These are phyloP conservation scores for Eueremaeus valkanovi DNA, from an alignment of 2,888 invertebrate species.

Conservation along the genomic window DNA sequence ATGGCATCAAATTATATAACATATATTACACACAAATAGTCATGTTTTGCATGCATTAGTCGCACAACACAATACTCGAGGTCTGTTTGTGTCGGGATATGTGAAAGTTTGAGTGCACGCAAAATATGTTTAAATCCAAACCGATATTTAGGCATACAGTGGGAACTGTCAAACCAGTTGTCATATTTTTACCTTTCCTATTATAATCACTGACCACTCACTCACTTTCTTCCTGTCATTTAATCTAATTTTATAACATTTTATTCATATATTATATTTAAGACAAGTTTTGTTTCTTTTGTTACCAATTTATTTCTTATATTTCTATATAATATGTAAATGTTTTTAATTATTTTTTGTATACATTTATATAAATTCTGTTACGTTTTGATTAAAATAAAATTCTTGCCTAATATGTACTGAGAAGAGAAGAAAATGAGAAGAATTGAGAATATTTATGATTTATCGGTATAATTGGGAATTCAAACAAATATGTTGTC, in stretches of 20 bases:
- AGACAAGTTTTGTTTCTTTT: too few species aligned
- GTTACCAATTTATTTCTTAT: too few species aligned
- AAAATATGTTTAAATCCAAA: not conserved
- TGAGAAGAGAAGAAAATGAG: too few species aligned
- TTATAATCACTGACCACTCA: not conserved
- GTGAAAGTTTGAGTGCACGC: not conserved
- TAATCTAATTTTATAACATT: not conserved
- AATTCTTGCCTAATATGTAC: too few species aligned
- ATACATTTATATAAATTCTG: too few species aligned
- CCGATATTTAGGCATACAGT: not conserved
- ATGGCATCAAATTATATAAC: not conserved
- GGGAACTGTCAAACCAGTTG: not conserved
- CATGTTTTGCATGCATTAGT: conserved; percentile 13
- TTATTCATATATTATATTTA: too few species aligned
- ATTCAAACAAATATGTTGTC: too few species aligned
- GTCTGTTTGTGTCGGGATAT: not conserved
- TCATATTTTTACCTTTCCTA: not conserved
- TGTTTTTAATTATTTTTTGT: too few species aligned
- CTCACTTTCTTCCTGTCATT: not conserved
- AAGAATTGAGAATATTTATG: too few species aligned
- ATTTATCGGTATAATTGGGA: too few species aligned
- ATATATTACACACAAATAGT: not conserved
- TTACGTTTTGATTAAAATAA: too few species aligned
- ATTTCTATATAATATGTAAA: too few species aligned
- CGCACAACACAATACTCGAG: not conserved